Percentiles rank a stretch among this genome's conserved stretches.
Conservation (phyloP, 2,888 invertebrate genomes). For the Onthophagus sagittarius region DNA sequence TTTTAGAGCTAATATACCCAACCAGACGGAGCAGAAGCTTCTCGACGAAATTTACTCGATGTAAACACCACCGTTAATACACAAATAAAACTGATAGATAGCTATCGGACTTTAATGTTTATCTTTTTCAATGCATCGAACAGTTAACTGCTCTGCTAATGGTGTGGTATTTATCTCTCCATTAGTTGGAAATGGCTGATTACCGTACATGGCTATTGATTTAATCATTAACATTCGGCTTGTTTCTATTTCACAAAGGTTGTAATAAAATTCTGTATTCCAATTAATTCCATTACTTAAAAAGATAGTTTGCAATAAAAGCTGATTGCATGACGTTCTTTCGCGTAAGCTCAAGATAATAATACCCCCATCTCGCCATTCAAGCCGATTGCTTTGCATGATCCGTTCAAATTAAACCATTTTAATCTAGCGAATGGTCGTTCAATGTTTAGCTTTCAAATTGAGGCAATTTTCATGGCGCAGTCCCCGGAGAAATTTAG, state of each 20-base stretch:
- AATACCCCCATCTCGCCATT: background rate
- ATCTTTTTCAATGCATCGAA: background rate
- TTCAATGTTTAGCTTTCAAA: background rate
- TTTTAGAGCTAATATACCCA: constrained; percentile 7
- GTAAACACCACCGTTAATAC: constrained; percentile 1
- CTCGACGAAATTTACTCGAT: constrained; percentile 7
- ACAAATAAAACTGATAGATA: constrained; percentile 2
- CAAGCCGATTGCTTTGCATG: background rate
- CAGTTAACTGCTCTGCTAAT: background rate
- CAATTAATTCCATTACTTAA: background rate
- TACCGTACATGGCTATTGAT: background rate
- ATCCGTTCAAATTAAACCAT: background rate
- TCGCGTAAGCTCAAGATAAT: background rate
- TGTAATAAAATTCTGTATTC: background rate
- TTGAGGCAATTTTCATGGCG: background rate
- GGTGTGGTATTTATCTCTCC: background rate
- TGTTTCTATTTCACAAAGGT: background rate
- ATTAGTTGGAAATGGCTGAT: background rate
- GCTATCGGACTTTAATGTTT: background rate
- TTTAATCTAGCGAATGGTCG: background rate
- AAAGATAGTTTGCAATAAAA: background rate
- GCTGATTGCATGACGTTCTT: background rate
- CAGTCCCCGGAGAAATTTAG: background rate
- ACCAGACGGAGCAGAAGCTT: background rate
- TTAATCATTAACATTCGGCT: background rate